A percentile compares a stretch with the other conserved stretches of the same genome.
Evolutionary conservation across 1,140 invertebrate genomes (phyloP).

Genomic region (Ptiloglossa arizonensis): DNA sequence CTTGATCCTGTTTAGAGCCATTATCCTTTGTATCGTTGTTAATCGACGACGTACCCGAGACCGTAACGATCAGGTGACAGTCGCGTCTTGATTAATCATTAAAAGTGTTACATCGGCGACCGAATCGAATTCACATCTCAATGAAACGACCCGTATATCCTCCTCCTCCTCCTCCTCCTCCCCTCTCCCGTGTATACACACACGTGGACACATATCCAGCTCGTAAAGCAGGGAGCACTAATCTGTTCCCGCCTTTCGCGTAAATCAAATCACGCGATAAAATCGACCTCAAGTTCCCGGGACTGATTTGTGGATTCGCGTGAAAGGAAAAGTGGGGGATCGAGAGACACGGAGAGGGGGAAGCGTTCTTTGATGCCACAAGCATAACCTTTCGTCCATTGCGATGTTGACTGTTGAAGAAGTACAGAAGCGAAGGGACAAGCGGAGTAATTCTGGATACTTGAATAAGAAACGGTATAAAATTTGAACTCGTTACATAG

Average conservation of each 20-base stretch:
- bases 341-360: no score
- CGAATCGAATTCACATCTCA: constrained; percentile 31
- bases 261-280: background rate
- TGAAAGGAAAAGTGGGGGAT: no score
- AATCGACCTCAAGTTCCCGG: background rate
- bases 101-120: constrained; percentile 9
- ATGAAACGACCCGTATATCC: background rate
- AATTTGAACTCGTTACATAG: no score
- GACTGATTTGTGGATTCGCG: background rate
- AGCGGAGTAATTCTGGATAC: no score
- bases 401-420: no score
- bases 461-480: no score
- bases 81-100: constrained; percentile 44
- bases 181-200: no score
- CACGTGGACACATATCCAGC: background rate
- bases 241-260: background rate
- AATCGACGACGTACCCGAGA: constrained; percentile 16
- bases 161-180: no score
- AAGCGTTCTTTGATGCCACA: no score
- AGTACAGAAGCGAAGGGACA: no score
- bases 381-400: no score
- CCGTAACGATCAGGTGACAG: constrained; percentile 3
- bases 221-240: constrained; percentile 6
- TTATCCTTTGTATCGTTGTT: constrained; percentile 12
- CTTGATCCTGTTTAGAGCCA: constrained; percentile 25